Percentiles rank a stretch among this genome's conserved stretches.
Evolutionary conservation across 2,888 invertebrate species (phyloP).

Genomic region (Chymomyza caudatula): DNA sequence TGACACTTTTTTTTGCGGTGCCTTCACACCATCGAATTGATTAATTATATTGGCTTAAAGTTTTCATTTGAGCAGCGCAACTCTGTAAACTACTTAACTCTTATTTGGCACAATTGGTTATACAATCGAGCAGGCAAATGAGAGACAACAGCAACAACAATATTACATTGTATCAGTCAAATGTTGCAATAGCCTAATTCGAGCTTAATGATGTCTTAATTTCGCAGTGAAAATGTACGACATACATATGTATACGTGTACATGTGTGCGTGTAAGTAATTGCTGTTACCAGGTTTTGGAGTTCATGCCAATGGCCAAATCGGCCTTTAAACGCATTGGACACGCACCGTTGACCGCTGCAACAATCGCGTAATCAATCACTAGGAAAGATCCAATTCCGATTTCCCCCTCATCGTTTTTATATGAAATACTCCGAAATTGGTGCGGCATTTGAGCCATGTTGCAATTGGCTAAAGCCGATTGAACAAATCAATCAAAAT

Average conservation of each 20-base stretch:
- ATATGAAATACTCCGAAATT: neutral
- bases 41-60: constrained; percentile 24
- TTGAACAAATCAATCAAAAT: neutral
- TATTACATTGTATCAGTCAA: neutral
- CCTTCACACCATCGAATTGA: constrained; percentile 18
- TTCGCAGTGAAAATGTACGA: constrained; percentile 51
- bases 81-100: neutral
- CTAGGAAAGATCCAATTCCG: constrained; percentile 51
- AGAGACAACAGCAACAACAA: neutral
- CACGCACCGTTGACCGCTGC: constrained; percentile 54
- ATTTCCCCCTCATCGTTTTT: constrained; percentile 11
- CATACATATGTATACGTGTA: neutral
- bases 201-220: constrained; percentile 68
- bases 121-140: constrained; percentile 35
- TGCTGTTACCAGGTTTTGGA: constrained; percentile 42
- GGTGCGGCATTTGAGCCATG: neutral
- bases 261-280: constrained; percentile 33
- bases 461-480: neutral
- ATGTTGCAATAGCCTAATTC: constrained; percentile 63
- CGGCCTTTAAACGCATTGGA: constrained; percentile 43
- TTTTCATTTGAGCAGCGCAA: constrained; percentile 17
- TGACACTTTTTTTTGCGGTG: neutral
- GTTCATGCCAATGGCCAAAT: constrained; percentile 32
- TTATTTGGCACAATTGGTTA: constrained; percentile 54
- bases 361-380: constrained; percentile 53